Conservation (phyloP, 2,888 invertebrate species). For the Ellobium chinense region DNA sequence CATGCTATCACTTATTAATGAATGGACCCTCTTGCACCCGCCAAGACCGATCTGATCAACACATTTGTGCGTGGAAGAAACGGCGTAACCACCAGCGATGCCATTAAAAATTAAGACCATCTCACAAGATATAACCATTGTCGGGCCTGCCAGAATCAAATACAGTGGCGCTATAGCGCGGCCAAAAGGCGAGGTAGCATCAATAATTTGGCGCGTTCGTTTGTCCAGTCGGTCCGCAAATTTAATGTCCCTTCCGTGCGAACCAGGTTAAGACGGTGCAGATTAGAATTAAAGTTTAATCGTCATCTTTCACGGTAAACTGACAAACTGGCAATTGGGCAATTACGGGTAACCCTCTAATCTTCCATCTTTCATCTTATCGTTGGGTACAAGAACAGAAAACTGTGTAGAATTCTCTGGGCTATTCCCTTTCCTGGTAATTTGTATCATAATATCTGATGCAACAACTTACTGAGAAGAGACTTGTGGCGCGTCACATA, state of each 20-base stretch:
- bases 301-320: neutral
- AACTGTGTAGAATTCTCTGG: no score
- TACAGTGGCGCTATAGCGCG: neutral
- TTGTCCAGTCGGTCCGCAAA: constrained; percentile 6
- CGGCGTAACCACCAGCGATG: neutral
- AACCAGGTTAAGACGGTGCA: neutral
- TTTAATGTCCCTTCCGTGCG: neutral
- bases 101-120: constrained; percentile 18
- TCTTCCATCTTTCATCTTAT: no score
- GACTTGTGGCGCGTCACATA: no score
- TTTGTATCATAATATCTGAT: no score
- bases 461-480: no score
- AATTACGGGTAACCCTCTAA: no score
- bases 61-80: neutral
- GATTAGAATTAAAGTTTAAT: neutral
- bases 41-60: neutral
- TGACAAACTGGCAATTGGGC: no score
- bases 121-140: constrained; percentile 12
- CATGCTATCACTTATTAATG: neutral
- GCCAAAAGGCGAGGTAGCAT: neutral
- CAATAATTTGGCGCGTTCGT: constrained; percentile 6
- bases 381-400: no score
- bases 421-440: no score
- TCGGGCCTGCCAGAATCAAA: neutral
- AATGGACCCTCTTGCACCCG: neutral